Conservation (phyloP, 2,888 invertebrate species). For the Sinhomidia bicolor region DNA sequence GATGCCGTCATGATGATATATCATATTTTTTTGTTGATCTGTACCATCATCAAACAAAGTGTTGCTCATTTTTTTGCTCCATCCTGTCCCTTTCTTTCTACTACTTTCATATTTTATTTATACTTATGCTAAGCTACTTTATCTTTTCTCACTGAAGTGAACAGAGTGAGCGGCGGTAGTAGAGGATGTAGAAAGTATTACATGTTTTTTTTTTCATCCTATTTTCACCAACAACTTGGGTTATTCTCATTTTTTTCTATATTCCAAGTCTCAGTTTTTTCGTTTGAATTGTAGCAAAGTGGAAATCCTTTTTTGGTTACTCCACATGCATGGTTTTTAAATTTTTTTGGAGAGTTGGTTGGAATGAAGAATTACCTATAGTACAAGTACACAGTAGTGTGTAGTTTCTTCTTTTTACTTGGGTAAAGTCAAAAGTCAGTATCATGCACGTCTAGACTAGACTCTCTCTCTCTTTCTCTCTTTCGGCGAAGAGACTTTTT, state of each 20-base stretch:
- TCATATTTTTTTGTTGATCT: conserved; percentile 16
- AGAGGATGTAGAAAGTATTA: background rate
- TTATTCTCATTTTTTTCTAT: background rate
- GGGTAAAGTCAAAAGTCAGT: conserved; percentile 10
- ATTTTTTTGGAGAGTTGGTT: conserved; percentile 48
- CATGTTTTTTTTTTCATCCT: conserved; percentile 6
- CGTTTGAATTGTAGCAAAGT: background rate
- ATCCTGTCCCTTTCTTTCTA: background rate
- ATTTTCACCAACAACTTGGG: background rate
- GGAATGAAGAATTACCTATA: conserved; percentile 47
- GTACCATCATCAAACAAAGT: conserved; percentile 27
- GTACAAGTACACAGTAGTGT: background rate
- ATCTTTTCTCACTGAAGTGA: background rate
- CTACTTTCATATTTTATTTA: conserved; percentile 39
- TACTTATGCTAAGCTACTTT: conserved; percentile 27
- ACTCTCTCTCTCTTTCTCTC: too few relatives aligned
- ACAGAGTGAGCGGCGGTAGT: too few relatives aligned
- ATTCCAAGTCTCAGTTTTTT: background rate
- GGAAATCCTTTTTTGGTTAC: conserved; percentile 3
- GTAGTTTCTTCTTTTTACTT: background rate
- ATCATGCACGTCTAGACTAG: conserved; percentile 35
- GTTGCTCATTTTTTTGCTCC: conserved; percentile 14
- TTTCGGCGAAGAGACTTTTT: conserved; percentile 41
- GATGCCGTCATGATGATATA: background rate
- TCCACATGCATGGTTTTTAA: conserved; percentile 44